phyloP scores from a whole-genome alignment of 2,113 vertebrate genomes.

The Glaucidium brasilianum region DNA sequence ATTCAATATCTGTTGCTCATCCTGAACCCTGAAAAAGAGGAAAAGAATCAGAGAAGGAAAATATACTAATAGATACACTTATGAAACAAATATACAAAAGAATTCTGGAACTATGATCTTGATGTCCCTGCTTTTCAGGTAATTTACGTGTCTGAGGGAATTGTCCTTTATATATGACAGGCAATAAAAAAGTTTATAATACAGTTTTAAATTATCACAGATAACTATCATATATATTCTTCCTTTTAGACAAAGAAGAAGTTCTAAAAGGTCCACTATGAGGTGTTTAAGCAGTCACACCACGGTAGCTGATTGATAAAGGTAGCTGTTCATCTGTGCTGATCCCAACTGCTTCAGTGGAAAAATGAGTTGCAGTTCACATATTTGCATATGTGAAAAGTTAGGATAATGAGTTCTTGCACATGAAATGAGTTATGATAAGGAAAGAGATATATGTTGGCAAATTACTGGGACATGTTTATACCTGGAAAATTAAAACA shows the following conservation, averaged over 20 bases:
- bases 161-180: background rate
- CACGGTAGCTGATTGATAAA: background rate
- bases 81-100: background rate
- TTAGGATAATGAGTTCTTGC: background rate
- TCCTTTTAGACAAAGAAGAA: background rate
- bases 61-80: background rate
- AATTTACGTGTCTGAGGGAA: background rate
- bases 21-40: background rate
- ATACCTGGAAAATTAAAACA: background rate
- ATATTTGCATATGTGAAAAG: background rate
- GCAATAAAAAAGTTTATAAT: background rate
- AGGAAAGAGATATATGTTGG: background rate
- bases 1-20: background rate
- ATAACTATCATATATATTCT: background rate
- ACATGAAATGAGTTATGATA: background rate
- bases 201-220: background rate
- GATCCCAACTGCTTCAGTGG: background rate
- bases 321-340: background rate
- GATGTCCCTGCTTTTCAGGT: background rate
- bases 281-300: background rate
- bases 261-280: background rate
- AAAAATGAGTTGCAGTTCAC: background rate
- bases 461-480: background rate
- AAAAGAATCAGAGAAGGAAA: background rate
- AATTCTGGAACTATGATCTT: background rate